These are phyloP conservation scores for Parnassius glacialis DNA, from an alignment of 2,888 invertebrate species.

Conservation along the genomic window DNA sequence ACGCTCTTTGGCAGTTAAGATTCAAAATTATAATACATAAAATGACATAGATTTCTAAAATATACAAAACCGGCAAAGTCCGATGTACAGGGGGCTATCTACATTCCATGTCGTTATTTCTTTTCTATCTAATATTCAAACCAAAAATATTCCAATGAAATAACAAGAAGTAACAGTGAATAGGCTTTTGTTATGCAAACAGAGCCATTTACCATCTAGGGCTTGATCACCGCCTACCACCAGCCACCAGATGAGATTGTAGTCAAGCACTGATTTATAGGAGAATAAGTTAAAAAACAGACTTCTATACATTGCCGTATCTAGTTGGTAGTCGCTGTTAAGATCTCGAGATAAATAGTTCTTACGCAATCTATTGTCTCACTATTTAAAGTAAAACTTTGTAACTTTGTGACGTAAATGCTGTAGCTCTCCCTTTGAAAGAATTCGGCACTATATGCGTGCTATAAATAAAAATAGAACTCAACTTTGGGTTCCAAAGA, in stretches of 20 bases:
- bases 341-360: conserved; percentile 34
- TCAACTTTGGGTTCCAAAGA: too few species aligned
- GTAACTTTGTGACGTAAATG: conserved; percentile 47
- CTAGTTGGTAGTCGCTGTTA: conserved; percentile 40
- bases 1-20: background rate
- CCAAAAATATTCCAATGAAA: too few species aligned
- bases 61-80: conserved; percentile 8
- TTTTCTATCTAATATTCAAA: too few species aligned
- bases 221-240: too few species aligned
- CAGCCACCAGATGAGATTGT: too few species aligned
- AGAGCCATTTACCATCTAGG: too few species aligned
- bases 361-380: conserved; percentile 59
- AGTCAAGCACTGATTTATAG: too few species aligned
- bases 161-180: too few species aligned
- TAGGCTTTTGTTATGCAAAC: too few species aligned
- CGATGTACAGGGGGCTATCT: conserved; percentile 16
- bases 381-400: conserved; percentile 42
- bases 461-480: conserved; percentile 6
- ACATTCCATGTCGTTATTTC: conserved; percentile 20
- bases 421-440: conserved; percentile 54
- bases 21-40: conserved; percentile 6
- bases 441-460: conserved; percentile 17
- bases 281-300: conserved; percentile 6
- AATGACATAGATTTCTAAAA: conserved; percentile 10
- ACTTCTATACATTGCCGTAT: conserved; percentile 31